phyloP scores from a whole-genome alignment of 2,888 invertebrate genomes.

The Metellina segmentata region DNA sequence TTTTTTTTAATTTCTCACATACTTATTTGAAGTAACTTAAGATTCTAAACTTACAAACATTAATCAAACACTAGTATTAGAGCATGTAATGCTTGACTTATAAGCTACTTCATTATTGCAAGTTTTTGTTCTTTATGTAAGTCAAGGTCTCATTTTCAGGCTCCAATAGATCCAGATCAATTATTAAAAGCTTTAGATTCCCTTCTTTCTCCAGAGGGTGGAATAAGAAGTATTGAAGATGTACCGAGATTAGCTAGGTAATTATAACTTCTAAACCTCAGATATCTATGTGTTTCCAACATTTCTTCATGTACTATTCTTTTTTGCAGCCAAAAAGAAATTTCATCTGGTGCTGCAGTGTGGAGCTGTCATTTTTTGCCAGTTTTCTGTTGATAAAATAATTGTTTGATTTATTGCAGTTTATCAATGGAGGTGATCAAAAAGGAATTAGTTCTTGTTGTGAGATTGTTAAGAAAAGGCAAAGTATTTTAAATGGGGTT shows the following conservation, averaged over 20 bases:
- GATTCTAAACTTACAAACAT: no score
- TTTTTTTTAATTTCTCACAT: no score
- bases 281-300: background rate
- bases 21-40: no score
- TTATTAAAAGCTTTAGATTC: constrained; percentile 93
- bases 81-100: no score
- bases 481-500: no score
- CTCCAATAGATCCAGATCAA: constrained; percentile 94
- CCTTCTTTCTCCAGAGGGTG: constrained; percentile 89
- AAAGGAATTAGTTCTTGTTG: no score
- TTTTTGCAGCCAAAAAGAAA: constrained; percentile 55
- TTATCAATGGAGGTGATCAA: no score
- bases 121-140: background rate
- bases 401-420: background rate
- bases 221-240: constrained; percentile 92
- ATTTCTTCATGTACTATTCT: constrained; percentile 59
- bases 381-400: background rate
- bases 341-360: constrained; percentile 41
- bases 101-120: background rate
- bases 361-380: constrained; percentile 30
- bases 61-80: no score
- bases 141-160: constrained; percentile 84
- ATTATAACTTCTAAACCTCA: constrained; percentile 5
- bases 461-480: no score
- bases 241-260: constrained; percentile 91